phyloP scores from a whole-genome alignment of 2,797 vertebrate genomes.

The Gymnodraco acuticeps region DNA sequence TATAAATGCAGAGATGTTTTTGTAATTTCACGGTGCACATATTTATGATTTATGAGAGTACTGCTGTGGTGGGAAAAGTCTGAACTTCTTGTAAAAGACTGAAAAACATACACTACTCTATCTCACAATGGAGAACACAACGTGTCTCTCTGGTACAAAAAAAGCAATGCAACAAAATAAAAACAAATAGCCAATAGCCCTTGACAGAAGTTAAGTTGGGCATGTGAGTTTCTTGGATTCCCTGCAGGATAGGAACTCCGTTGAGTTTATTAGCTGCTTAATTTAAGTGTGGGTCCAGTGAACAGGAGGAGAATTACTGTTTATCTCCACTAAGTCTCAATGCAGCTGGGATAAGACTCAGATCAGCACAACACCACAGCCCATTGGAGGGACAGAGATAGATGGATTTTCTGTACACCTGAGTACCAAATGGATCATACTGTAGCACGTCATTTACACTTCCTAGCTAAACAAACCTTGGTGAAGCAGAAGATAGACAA shows the following conservation, averaged over 20 bases:
- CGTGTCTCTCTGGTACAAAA: conserved; percentile 56
- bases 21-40: neutral
- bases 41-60: neutral
- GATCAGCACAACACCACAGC: conserved; percentile 69
- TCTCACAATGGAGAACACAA: conserved; percentile 42
- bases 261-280: conserved; percentile 76
- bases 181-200: conserved; percentile 42
- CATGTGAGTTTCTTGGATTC: conserved; percentile 54
- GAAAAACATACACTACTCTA: neutral
- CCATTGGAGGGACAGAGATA: conserved; percentile 44
- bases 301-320: conserved; percentile 66
- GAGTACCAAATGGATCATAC: conserved; percentile 40
- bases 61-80: conserved; percentile 15
- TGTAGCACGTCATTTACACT: conserved; percentile 44
- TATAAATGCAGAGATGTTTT: neutral
- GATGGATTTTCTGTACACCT: conserved; percentile 53
- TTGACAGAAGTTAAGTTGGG: conserved; percentile 61
- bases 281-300: conserved; percentile 73
- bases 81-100: neutral
- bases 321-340: conserved; percentile 53
- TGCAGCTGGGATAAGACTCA: conserved; percentile 53
- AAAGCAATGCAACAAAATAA: conserved; percentile 70
- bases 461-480: conserved; percentile 62
- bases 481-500: conserved; percentile 40
- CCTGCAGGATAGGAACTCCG: conserved; percentile 57